Conservation (phyloP, 2,797 vertebrate genomes). For the Danionella dracula region DNA sequence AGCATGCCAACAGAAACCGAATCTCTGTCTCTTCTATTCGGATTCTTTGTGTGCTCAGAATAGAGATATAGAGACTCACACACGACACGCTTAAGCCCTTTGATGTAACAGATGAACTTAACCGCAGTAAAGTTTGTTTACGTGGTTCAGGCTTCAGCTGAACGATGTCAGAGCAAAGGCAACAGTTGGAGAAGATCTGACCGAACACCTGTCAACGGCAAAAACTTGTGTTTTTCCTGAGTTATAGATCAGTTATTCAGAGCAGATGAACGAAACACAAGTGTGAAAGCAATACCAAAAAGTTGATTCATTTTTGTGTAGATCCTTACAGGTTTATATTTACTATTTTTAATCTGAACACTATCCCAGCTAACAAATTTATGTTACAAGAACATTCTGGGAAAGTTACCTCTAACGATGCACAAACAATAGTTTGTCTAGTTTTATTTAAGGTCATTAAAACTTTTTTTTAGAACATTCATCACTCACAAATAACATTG, state of each 20-base stretch:
- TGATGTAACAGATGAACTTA: slow-evolving; percentile 20
- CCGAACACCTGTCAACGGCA: slow-evolving; percentile 14
- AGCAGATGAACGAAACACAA: neutral
- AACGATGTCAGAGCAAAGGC: slow-evolving; percentile 8
- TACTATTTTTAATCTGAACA: too few relatives aligned
- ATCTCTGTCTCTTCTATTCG: slow-evolving; percentile 29
- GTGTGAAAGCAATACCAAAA: too few relatives aligned
- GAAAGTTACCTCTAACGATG: too few relatives aligned
- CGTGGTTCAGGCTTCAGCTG: slow-evolving; percentile 5
- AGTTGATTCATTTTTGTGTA: too few relatives aligned
- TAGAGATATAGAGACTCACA: slow-evolving; percentile 31
- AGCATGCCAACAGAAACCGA: slow-evolving; percentile 44
- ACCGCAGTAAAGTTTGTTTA: slow-evolving; percentile 13
- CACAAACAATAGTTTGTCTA: too few relatives aligned
- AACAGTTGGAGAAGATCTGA: neutral
- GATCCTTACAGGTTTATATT: too few relatives aligned
- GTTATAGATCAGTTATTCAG: slow-evolving; percentile 1
- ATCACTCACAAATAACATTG: too few relatives aligned
- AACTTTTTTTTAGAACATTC: too few relatives aligned
- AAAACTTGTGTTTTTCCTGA: slow-evolving; percentile 7
- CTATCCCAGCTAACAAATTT: too few relatives aligned
- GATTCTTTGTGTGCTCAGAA: slow-evolving; percentile 34
- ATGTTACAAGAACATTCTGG: too few relatives aligned
- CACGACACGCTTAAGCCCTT: slow-evolving; percentile 10
- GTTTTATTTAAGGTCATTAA: too few relatives aligned